Evolutionary conservation across 2,113 vertebrate species (phyloP), one percentile per base, ranked within the genome.

Genomic region (Urocolius indicus): DNA sequence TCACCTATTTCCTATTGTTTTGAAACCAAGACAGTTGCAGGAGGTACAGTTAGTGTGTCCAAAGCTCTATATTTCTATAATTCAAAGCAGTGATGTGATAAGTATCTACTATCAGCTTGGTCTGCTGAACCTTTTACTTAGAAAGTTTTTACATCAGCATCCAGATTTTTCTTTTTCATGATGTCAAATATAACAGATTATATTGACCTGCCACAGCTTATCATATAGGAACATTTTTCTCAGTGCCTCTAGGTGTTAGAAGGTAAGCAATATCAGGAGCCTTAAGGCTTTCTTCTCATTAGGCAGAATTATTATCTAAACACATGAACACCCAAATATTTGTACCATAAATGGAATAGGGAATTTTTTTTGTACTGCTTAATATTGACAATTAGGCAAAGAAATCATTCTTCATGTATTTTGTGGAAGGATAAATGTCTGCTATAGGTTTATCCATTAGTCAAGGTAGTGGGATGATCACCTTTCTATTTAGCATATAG

Each of bases 91-190:
- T 55, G 15, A 59, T 15, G 6, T 34, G 26, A 16, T 76, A 87
- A 76, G 38, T 12, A 59, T 23, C 43, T 72, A 12, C 36, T 67
- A 14, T 52, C 62, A 88, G 19, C 69, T 88, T 67, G 49, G 6
- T 87, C 48, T 91, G 15, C 29, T 38, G 22, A 65, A 36, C 12
- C 46, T 80, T 49, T 78, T 12, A 58, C 55, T 77, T 90, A 18
- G 10, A 27, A 71, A 74, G 27, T 63, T 87, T 55, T 89, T 92
- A 51, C 11, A 78, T 62, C 21, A 57, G 30, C 69, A 80, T 27
- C 79, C 16, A 62, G 45, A 41, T 94, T 92, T 89, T 93, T 90
- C 79, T 91, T 32, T 38, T 82, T 90, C 45, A 10, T 83, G 12
- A 57, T 80, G 21, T 90, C 63, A 87, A 79, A 79, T 82, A 32